These are phyloP conservation scores for Lepus townsendii DNA, from an alignment of 2,797 vertebrate species.

Conservation along the genomic window DNA sequence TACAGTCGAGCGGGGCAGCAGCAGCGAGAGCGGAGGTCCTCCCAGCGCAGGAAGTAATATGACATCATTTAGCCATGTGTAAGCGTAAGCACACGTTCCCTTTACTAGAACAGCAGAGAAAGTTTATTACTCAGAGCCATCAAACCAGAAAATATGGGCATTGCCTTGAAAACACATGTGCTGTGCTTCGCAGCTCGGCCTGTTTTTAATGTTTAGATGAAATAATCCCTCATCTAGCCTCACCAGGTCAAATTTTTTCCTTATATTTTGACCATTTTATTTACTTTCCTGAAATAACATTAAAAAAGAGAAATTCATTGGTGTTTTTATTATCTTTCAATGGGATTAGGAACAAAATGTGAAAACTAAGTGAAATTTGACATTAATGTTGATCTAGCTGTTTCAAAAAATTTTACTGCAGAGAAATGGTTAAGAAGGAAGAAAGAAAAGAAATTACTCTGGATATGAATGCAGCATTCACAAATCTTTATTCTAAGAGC, in stretches of 20 bases:
- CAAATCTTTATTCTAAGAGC: conserved; percentile 15
- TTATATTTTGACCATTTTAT: conserved; percentile 33
- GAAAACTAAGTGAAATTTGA: conserved; percentile 59
- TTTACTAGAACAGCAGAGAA: conserved; percentile 73
- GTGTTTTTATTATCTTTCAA: neutral
- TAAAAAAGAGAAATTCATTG: neutral
- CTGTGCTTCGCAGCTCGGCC: neutral
- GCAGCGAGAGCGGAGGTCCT: conserved; percentile 85
- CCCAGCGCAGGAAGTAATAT: conserved; percentile 84
- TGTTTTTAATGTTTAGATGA: conserved; percentile 37
- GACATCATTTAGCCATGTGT: conserved; percentile 74
- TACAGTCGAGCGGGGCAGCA: conserved; percentile 83
- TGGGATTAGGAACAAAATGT: conserved; percentile 66
- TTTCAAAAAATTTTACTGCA: conserved; percentile 52
- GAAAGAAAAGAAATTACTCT: neutral
- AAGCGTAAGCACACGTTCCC: conserved; percentile 64
- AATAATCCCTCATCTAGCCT: conserved; percentile 43
- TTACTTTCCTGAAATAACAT: conserved; percentile 5
- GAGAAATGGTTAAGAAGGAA: neutral
- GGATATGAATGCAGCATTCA: neutral
- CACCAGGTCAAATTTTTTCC: neutral
- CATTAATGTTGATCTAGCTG: neutral
- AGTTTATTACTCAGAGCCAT: conserved; percentile 64
- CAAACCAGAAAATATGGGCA: neutral
- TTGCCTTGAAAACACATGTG: conserved; percentile 38